A percentile compares a stretch with the other conserved stretches of the same genome.
Conservation (phyloP, 2,797 vertebrate genomes). For the Tragelaphus eurycerus region DNA sequence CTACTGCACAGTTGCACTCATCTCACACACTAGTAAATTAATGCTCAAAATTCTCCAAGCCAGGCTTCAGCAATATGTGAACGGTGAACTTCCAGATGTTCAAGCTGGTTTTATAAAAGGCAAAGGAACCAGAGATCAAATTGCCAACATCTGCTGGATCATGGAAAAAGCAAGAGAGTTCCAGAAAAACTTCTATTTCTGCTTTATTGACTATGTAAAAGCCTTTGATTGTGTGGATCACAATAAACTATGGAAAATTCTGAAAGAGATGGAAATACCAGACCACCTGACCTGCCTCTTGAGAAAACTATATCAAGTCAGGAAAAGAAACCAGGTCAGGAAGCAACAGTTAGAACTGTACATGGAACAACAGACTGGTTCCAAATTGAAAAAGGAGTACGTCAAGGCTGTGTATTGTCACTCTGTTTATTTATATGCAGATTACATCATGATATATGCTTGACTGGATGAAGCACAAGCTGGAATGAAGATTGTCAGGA, state of each 20-base stretch:
- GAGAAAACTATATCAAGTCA: not conserved
- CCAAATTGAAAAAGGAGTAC: not conserved
- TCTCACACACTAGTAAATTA: too few relatives aligned
- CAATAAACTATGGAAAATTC: not conserved
- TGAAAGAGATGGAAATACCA: not conserved
- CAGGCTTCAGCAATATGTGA: too few relatives aligned
- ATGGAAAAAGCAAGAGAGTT: too few relatives aligned
- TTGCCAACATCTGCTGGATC: too few relatives aligned
- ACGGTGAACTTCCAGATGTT: too few relatives aligned
- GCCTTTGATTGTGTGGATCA: not conserved
- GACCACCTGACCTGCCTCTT: not conserved
- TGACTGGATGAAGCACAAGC: not conserved
- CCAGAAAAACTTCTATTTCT: too few relatives aligned
- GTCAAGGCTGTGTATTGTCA: not conserved
- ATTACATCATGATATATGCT: not conserved
- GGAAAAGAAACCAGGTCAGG: not conserved
- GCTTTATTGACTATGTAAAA: too few relatives aligned
- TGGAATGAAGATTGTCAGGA: not conserved
- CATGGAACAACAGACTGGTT: not conserved
- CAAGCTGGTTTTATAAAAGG: too few relatives aligned
- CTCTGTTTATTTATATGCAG: not conserved
- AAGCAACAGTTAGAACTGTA: not conserved
- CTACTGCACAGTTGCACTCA: too few relatives aligned
- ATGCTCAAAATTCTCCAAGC: too few relatives aligned
- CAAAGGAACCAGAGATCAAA: too few relatives aligned